Base-by-base conservation (phyloP, 2,113 vertebrate genomes). In the Takifugu flavidus region DNA sequence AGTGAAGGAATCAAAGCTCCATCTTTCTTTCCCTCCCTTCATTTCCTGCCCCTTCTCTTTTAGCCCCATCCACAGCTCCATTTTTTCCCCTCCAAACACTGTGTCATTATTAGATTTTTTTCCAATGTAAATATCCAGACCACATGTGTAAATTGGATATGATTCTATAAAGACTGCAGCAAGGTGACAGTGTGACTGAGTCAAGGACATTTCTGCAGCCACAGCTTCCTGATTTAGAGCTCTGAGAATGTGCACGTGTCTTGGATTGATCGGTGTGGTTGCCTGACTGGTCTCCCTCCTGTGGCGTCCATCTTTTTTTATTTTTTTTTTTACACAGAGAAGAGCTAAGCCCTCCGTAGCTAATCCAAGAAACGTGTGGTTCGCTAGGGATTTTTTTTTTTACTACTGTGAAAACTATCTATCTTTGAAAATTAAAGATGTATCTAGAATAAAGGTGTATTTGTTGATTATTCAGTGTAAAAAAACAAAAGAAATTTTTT, bases 301-400 rank as follows among this genome's bases (percentile, higher is more conserved):
- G 65, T 63, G 68, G 49, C 65, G 67, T 72, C 53, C 56, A 29
- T 70, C 75, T 85, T 87, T 75, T 80, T 86, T 87, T 20, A 20
- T 75, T 80, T 86, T 87, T 77, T 87, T 75, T 80, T 86, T 87
- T 77, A 10, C n/a, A 85, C 86, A 63, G 62, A 86, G 83, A 79
- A 84, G 49, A 15, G 73, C 65, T 85, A 79, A 86, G 58, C 83
- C 75, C 46, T 55, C 26, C 13, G 64, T 20, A 49, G 75, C 78
- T 83, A 83, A 85, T 79, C 83, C 65, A 53, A 26, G 26, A 67
- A 44, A 4, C 60, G 62, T 75, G 72, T 62, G 82, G 25, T 8
- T 39, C 34, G 1, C 29, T 4, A 31, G 29, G 29, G 28, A 29
- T 5, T 31, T 31, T 31, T 31, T 31, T 31, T 31, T 31, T 4